Evolutionary conservation across 2,113 vertebrate genomes (phyloP).

Genomic region (Rhea americana): DNA sequence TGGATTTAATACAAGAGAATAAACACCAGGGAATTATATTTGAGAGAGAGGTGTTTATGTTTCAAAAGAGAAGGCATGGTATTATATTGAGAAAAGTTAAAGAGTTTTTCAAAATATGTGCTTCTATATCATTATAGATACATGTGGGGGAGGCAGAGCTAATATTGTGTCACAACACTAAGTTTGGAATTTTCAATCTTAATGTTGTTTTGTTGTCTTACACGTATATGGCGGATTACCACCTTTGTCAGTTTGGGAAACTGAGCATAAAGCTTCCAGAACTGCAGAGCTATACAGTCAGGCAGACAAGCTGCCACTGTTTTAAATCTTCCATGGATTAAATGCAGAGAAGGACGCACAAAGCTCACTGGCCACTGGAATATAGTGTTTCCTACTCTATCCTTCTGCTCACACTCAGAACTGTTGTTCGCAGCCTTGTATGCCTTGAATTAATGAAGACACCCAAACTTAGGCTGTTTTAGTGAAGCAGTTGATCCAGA

Average conservation of each 20-base stretch:
- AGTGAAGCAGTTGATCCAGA: background rate
- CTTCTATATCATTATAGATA: background rate
- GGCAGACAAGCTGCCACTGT: background rate
- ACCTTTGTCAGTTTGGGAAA: background rate
- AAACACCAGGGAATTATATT: background rate
- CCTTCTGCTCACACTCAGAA: background rate
- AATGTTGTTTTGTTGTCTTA: background rate
- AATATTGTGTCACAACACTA: background rate
- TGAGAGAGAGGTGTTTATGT: background rate
- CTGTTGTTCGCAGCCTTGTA: accelerated
- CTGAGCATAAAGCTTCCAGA: background rate
- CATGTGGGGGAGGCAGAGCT: background rate
- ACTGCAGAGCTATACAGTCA: background rate
- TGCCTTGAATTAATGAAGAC: background rate
- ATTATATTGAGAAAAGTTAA: background rate
- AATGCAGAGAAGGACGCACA: background rate
- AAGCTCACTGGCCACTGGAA: background rate
- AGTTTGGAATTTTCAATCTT: background rate
- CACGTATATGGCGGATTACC: accelerated
- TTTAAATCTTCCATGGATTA: background rate
- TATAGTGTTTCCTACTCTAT: background rate
- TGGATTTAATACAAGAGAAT: background rate
- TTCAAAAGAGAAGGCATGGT: background rate
- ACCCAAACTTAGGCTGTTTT: background rate
- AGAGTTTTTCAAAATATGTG: background rate